Base-by-base conservation (phyloP, 2,797 vertebrate species). In the Discoglossus pictus region DNA sequence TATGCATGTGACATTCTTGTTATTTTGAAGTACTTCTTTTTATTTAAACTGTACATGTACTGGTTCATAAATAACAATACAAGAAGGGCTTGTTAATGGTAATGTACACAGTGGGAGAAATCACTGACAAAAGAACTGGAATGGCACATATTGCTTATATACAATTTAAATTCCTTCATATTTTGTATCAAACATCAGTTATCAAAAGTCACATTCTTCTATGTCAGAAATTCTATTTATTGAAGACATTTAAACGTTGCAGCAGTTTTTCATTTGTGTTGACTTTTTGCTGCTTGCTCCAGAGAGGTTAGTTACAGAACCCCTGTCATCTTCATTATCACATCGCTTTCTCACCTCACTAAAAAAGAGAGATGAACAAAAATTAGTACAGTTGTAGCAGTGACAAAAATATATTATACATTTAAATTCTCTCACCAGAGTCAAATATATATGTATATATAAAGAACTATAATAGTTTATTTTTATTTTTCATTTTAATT, bases 271-370 rank as follows among this genome's bases (percentile, higher is more conserved):
- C 21, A 76, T 82, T 71, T 91, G 87, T 1, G 84, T 24, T 0
- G 88, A 82, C 65, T 90, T 96, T 79, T 78, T 93, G 53, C 81
- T 83, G 59, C 82, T 75, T n/a, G 78, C 81, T 54, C 77, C 82
- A 4, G 79, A 73, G 52, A 98, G 82, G 44, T 66, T 91, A 20
- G 93, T 84, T 64, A 96, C 77, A 2, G 92, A 89, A 59, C 79
- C 87, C 13, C 74, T 74, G 46, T 88, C 90, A n/a, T 90, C 89
- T 58, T 79, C 80, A 42, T 79, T 81, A 39, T 83, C 75, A 4
- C 81, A 77, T 53, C 90, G 83, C 76, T 92, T 94, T 70, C 87
- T 93, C 27, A 98, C 94, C 80, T 95, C 89, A 1, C 97, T 99
- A 66, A 55, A 34, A 24, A 44, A 18, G n/a, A 23, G 12, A 42